phyloP scores from a whole-genome alignment of 2,888 invertebrate genomes.

The Melinopterus prodromus region DNA sequence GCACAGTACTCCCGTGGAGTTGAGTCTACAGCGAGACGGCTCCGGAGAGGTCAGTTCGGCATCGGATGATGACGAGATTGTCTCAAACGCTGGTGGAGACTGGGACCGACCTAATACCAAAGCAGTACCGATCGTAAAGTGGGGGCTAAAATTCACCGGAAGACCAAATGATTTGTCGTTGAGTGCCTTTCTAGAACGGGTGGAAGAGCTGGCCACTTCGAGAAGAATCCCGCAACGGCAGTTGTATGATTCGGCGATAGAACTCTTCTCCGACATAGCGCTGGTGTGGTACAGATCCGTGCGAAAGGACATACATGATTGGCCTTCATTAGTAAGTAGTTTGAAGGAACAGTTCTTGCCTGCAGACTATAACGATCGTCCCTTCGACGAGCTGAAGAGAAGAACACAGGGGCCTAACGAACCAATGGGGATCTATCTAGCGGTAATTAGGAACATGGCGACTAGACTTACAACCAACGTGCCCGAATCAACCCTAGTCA shows the following conservation, averaged over 20 bases:
- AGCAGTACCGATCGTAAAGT: no score
- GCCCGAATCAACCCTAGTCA: slow-evolving; percentile 24
- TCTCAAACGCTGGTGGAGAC: no score
- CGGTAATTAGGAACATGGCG: neutral
- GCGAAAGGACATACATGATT: slow-evolving; percentile 26
- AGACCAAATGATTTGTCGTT: neutral
- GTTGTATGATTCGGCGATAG: slow-evolving; percentile 9
- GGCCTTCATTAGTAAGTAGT: slow-evolving; percentile 29
- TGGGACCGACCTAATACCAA: no score
- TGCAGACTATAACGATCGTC: slow-evolving; percentile 43
- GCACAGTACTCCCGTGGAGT: no score
- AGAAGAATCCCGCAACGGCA: neutral
- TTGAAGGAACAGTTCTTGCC: slow-evolving; percentile 40
- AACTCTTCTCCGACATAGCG: slow-evolving; percentile 20
- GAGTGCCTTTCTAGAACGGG: slow-evolving; percentile 13
- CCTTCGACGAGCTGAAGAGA: slow-evolving; percentile 44
- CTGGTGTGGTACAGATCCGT: slow-evolving; percentile 38
- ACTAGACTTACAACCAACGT: neutral
- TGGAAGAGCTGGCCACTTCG: slow-evolving; percentile 7
- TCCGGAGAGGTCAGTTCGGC: no score
- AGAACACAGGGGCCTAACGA: slow-evolving; percentile 46
- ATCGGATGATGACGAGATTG: no score
- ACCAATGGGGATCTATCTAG: slow-evolving; percentile 35
- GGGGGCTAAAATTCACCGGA: neutral
- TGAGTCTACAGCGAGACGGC: no score